A percentile compares a stretch with the other conserved stretches of the same genome.
Conservation (phyloP, 2,113 vertebrate species). For the Dromiciops gliroides region DNA sequence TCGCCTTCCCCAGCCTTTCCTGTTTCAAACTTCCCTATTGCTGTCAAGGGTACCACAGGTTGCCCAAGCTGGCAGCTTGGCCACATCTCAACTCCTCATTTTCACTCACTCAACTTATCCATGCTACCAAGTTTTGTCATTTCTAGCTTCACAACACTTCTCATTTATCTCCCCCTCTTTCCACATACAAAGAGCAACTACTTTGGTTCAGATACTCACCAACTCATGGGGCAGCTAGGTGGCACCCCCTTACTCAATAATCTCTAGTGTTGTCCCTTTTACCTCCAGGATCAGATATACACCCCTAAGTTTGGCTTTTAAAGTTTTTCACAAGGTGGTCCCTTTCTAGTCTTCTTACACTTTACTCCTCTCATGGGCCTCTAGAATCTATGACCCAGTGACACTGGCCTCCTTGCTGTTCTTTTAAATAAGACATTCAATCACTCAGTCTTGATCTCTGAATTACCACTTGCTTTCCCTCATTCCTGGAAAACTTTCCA, state of each 20-base stretch:
- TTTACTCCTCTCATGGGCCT: background rate
- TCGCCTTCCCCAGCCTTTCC: background rate
- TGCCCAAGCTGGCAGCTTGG: background rate
- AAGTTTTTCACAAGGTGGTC: background rate
- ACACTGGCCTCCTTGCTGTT: background rate
- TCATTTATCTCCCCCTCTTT: background rate
- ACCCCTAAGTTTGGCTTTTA: background rate
- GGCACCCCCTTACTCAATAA: background rate
- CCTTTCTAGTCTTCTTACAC: background rate
- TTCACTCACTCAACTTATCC: background rate
- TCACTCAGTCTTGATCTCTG: background rate
- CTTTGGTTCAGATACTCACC: background rate
- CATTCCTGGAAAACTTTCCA: background rate
- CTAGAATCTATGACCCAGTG: background rate
- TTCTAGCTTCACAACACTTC: background rate
- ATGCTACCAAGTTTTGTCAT: background rate
- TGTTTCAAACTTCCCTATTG: background rate
- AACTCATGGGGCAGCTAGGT: no score
- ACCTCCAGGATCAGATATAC: background rate
- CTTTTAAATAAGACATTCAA: conserved; percentile 1
- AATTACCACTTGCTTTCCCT: background rate
- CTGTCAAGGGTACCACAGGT: background rate
- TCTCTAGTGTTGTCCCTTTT: background rate
- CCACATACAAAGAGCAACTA: background rate
- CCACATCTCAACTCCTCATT: background rate